Conservation (phyloP, 2,797 vertebrate species). For the Antrozous pallidus region DNA sequence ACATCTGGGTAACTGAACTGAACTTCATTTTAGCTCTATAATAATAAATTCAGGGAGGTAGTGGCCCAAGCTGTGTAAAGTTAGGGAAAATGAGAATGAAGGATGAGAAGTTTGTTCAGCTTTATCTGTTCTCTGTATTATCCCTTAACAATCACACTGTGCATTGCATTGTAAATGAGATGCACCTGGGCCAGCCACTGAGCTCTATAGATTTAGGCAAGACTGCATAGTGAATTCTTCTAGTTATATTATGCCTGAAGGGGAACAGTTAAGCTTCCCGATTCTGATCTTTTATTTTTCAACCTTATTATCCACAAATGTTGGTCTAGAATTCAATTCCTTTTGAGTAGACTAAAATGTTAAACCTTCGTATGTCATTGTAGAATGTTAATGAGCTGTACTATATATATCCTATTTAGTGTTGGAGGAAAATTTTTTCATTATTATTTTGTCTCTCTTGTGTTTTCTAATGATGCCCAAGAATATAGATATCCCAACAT, state of each 20-base stretch:
- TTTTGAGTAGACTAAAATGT: neutral
- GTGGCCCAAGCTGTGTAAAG: neutral
- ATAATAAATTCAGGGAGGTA: neutral
- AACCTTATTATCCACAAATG: neutral
- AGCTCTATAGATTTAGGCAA: neutral
- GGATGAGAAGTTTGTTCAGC: neutral
- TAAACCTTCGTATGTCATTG: neutral
- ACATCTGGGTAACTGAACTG: neutral
- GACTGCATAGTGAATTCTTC: neutral
- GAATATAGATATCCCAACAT: neutral
- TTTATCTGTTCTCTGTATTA: neutral
- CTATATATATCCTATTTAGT: neutral
- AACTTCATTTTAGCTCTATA: neutral
- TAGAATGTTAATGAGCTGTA: neutral
- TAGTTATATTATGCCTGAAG: neutral
- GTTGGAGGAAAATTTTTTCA: neutral
- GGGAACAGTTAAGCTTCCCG: neutral
- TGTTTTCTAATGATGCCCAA: neutral
- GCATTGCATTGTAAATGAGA: neutral
- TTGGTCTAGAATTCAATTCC: neutral
- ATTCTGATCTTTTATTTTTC: neutral
- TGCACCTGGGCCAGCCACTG: neutral
- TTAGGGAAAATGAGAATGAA: neutral
- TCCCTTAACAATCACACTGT: neutral
- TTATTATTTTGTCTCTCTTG: neutral